Evolutionary conservation across 92 coral and sea anemone genomes (phyloP).

Genomic region (Umimayanthus kanabou): DNA sequence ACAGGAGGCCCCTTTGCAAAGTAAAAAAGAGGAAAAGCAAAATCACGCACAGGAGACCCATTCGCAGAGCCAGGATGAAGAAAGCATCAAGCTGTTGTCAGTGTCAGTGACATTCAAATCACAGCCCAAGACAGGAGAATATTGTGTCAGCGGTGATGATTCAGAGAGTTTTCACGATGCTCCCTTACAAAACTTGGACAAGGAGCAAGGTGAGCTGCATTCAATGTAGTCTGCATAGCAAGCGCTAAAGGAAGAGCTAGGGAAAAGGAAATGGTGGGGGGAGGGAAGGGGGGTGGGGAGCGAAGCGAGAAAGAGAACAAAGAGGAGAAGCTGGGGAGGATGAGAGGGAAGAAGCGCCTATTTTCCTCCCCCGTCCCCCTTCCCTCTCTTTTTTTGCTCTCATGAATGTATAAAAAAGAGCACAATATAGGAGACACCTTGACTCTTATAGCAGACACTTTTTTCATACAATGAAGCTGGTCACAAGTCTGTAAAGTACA

Average conservation of each 20-base stretch:
- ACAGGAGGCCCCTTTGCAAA: not conserved
- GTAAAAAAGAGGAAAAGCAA: not conserved
- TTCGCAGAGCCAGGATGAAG: not conserved
- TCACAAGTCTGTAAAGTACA: too few species aligned
- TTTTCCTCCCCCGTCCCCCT: too few species aligned
- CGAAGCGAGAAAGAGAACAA: too few species aligned
- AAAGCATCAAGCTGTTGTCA: constrained; percentile 2
- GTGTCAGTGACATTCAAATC: constrained; percentile 73
- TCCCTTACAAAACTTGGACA: not conserved
- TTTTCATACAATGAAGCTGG: too few species aligned
- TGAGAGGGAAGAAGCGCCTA: too few species aligned
- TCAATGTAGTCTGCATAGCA: not conserved
- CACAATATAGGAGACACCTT: too few species aligned
- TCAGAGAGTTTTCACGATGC: not conserved
- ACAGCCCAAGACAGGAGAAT: constrained; percentile 28
- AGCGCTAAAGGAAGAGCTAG: not conserved
- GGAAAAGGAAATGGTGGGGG: too few species aligned
- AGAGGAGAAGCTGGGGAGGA: too few species aligned
- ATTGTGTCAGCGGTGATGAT: constrained; percentile 3
- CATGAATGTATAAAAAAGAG: too few species aligned
- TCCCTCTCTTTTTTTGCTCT: too few species aligned
- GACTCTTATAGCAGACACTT: too few species aligned
- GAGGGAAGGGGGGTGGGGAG: too few species aligned
- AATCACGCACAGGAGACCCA: constrained; percentile 1
- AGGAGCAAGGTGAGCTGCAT: constrained; percentile 14